Conservation (phyloP, 2,113 vertebrate species). For the Tupaia tana region DNA sequence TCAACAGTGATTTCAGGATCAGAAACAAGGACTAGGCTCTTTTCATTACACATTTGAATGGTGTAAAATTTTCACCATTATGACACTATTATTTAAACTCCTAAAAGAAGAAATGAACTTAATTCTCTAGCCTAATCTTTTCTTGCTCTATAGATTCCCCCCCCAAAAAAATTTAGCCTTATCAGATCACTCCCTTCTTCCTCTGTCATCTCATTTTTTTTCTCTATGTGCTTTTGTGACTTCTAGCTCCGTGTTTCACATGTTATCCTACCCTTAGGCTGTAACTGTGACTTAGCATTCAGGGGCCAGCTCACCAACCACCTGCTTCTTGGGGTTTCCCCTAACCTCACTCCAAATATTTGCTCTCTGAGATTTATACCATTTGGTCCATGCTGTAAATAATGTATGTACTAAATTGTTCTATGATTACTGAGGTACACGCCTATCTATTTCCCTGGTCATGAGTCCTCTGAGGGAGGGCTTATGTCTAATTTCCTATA, state of each 20-base stretch:
- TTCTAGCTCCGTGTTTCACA: neutral
- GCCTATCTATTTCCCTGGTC: neutral
- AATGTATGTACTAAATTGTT: neutral
- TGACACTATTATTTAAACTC: neutral
- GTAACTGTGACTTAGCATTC: neutral
- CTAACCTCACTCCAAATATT: neutral
- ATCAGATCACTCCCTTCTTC: neutral
- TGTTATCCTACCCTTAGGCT: neutral
- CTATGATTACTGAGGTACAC: neutral
- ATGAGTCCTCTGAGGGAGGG: neutral
- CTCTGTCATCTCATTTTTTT: neutral
- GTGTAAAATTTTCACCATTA: neutral
- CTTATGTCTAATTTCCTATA: neutral
- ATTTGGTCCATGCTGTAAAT: neutral
- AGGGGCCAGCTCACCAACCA: neutral
- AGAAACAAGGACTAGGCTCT: neutral
- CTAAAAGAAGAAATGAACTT: neutral
- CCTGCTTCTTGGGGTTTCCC: neutral
- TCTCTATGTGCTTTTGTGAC: neutral
- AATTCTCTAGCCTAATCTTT: neutral
- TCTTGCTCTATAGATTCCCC: neutral
- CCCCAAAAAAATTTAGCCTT: neutral
- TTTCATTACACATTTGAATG: neutral
- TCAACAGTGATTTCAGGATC: neutral
- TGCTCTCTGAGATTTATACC: neutral